Evolutionary conservation across 2,888 invertebrate species (phyloP).

Genomic region (Oeneis ivallda): DNA sequence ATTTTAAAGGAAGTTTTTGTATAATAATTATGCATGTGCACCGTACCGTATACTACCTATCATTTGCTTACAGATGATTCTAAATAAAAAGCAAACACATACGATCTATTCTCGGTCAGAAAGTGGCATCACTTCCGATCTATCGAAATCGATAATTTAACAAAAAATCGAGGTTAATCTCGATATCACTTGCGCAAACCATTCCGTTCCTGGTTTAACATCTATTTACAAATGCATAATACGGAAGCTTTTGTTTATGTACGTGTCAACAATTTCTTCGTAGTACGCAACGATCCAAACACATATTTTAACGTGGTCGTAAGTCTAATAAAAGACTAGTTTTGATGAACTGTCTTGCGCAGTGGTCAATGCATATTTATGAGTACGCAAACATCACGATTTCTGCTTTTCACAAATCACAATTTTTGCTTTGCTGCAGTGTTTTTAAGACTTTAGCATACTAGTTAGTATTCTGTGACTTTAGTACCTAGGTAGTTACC

Average conservation of each 20-base stretch:
- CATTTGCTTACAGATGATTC: constrained; percentile 19
- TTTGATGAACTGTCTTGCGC: constrained; percentile 12
- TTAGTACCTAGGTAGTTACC: too few relatives aligned
- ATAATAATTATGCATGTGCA: background rate
- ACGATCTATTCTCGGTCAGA: constrained; percentile 31
- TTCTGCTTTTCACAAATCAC: too few relatives aligned
- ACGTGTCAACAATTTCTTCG: constrained; percentile 30
- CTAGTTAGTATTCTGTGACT: too few relatives aligned
- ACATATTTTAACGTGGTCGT: constrained; percentile 12
- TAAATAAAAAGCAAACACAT: constrained; percentile 48
- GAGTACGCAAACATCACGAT: too few relatives aligned
- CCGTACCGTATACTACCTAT: background rate
- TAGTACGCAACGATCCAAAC: constrained; percentile 30
- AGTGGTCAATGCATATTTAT: too few relatives aligned
- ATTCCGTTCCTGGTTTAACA: constrained; percentile 45
- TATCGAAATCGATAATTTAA: constrained; percentile 61
- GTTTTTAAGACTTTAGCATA: too few relatives aligned
- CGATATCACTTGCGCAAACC: constrained; percentile 61
- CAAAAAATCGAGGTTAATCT: constrained; percentile 74
- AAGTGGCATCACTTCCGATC: constrained; percentile 47
- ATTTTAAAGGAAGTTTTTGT: background rate
- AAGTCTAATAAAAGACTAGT: constrained; percentile 15
- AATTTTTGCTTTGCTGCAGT: too few relatives aligned
- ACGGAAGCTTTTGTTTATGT: constrained; percentile 37
- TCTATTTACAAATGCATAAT: constrained; percentile 51